phyloP scores from a whole-genome alignment of 2,797 vertebrate species.

The Gymnocypris eckloni region DNA sequence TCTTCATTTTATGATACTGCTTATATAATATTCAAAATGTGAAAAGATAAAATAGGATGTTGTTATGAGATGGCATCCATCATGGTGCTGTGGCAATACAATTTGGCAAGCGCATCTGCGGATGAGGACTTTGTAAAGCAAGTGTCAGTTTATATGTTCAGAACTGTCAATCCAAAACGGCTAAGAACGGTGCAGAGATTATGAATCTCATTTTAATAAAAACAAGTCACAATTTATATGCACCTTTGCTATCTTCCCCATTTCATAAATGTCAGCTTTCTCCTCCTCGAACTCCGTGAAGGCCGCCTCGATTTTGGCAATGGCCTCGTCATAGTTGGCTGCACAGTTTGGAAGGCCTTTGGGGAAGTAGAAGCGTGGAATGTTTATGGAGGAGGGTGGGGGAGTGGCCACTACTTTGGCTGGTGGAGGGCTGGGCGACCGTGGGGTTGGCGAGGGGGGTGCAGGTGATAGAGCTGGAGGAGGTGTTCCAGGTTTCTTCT shows the following conservation, averaged over 20 bases:
- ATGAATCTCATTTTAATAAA: slow-evolving; percentile 5
- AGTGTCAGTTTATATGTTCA: slow-evolving; percentile 5
- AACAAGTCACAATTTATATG: slow-evolving; percentile 27
- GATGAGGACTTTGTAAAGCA: background rate
- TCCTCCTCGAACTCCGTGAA: slow-evolving; percentile 92
- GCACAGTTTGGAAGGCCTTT: slow-evolving; percentile 87
- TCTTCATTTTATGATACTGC: background rate
- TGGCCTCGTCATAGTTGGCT: slow-evolving; percentile 86
- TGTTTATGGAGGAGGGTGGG: slow-evolving; percentile 89
- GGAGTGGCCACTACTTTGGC: slow-evolving; percentile 78
- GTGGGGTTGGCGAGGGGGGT: slow-evolving; percentile 73
- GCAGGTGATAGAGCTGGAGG: slow-evolving; percentile 76
- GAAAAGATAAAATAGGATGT: background rate
- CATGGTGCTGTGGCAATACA: background rate
- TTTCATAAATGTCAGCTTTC: slow-evolving; percentile 93
- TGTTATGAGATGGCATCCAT: slow-evolving; percentile 5
- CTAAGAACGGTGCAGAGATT: background rate
- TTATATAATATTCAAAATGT: background rate
- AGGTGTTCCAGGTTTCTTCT: slow-evolving; percentile 90
- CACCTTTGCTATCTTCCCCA: slow-evolving; percentile 98
- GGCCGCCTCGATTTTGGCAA: slow-evolving; percentile 84
- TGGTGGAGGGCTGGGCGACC: slow-evolving; percentile 72
- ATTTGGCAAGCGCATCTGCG: slow-evolving; percentile 9
- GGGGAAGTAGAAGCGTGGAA: slow-evolving; percentile 99
- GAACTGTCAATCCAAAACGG: background rate